Conservation (phyloP, 2,888 invertebrate genomes). For the Microctonus brassicae region DNA sequence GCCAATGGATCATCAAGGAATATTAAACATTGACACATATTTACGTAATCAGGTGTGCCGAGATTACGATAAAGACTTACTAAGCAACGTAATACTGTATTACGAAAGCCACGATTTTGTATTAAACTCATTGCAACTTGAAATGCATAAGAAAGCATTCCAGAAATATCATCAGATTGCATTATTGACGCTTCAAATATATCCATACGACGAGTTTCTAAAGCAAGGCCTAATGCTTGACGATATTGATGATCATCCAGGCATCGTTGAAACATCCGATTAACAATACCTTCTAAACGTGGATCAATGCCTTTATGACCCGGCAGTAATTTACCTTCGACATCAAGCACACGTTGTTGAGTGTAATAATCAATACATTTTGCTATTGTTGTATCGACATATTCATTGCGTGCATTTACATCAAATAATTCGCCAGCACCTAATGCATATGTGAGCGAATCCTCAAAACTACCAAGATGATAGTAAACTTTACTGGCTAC, state of each 20-base stretch:
- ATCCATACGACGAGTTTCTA: conserved; percentile 98
- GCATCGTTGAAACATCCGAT: conserved; percentile 97
- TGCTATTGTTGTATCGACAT: conserved; percentile 97
- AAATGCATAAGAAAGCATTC: conserved; percentile 95
- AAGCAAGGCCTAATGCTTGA: conserved; percentile 95
- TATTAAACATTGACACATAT: conserved; percentile 98
- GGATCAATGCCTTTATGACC: conserved; percentile 81
- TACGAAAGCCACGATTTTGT: conserved; percentile 93
- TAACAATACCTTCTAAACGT: conserved; percentile 92
- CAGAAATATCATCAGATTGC: conserved; percentile 90
- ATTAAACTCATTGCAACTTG: conserved; percentile 97
- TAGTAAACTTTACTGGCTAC: conserved; percentile 99
- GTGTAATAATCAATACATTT: conserved; percentile 98
- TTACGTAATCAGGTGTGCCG: conserved; percentile 95
- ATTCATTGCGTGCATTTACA: conserved; percentile 93
- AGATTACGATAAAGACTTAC: conserved; percentile 92
- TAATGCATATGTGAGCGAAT: conserved; percentile 96
- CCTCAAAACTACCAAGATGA: conserved; percentile 96
- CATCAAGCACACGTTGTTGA: conserved; percentile 83
- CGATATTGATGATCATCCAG: conserved; percentile 94
- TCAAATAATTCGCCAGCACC: conserved; percentile 96
- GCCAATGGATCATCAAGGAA: conserved; percentile 94
- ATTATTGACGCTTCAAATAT: conserved; percentile 93
- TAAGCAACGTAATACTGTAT: conserved; percentile 88
- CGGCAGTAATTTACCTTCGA: conserved; percentile 75